A percentile compares a stretch with the other conserved stretches of the same genome.
phyloP scores from a whole-genome alignment of 2,888 invertebrate species.

The Drosophila mimica region DNA sequence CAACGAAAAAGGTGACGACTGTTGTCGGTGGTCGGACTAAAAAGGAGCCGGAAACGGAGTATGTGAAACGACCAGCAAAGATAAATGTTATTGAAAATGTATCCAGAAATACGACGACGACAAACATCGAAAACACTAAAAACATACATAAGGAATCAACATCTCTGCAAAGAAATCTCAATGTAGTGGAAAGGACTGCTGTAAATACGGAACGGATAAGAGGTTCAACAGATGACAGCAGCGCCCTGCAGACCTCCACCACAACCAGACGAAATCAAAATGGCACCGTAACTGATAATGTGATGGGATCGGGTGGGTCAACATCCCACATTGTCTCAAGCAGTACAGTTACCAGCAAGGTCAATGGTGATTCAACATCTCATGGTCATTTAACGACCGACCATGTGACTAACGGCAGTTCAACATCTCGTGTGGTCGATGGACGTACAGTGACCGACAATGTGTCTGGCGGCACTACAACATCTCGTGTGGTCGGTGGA shows the following conservation, averaged over 20 bases:
- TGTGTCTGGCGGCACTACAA: slow-evolving; percentile 21
- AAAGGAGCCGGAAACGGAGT: slow-evolving; percentile 83
- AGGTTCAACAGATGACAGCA: slow-evolving; percentile 46
- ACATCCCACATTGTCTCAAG: slow-evolving; percentile 22
- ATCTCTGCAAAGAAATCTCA: slow-evolving; percentile 70
- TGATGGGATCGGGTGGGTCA: slow-evolving; percentile 20
- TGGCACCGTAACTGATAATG: slow-evolving; percentile 25
- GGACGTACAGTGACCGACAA: slow-evolving; percentile 17
- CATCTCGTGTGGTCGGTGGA: slow-evolving; percentile 24
- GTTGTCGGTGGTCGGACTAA: slow-evolving; percentile 80
- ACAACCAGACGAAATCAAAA: slow-evolving; percentile 38
- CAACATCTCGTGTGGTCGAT: slow-evolving; percentile 36
- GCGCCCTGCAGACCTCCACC: slow-evolving; percentile 36
- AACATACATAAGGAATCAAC: slow-evolving; percentile 76
- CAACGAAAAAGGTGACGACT: slow-evolving; percentile 86
- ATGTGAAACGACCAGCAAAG: slow-evolving; percentile 80
- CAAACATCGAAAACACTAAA: slow-evolving; percentile 80
- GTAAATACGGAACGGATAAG: slow-evolving; percentile 43
- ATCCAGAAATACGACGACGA: slow-evolving; percentile 80
- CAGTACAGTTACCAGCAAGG: slow-evolving; percentile 26
- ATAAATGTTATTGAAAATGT: slow-evolving; percentile 83
- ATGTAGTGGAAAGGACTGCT: slow-evolving; percentile 51
- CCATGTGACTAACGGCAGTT: slow-evolving; percentile 40
- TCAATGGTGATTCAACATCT: slow-evolving; percentile 31
- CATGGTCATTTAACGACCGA: slow-evolving; percentile 30